phyloP scores from a whole-genome alignment of 2,113 vertebrate species.

The Paracanthobrama guichenoti region DNA sequence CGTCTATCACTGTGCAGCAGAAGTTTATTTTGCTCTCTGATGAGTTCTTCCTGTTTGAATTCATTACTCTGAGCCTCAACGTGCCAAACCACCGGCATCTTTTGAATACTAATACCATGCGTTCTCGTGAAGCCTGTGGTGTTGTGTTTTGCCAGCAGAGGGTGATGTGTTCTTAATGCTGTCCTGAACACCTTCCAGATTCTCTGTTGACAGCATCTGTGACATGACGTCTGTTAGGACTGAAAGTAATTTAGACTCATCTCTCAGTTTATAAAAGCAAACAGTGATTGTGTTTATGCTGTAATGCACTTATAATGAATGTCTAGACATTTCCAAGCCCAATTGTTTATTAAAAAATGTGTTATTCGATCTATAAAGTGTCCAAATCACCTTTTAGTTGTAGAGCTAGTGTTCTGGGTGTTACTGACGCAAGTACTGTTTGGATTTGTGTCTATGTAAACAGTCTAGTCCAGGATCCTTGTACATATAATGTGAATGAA shows the following conservation, averaged over 20 bases:
- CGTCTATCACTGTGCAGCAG: neutral
- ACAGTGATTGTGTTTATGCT: neutral
- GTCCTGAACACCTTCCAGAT: neutral
- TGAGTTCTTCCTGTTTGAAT: neutral
- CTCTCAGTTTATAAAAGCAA: neutral
- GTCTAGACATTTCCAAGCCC: neutral
- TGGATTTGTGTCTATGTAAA: neutral
- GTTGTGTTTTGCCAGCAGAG: conserved; percentile 43
- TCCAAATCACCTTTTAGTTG: neutral
- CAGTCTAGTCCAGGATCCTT: neutral
- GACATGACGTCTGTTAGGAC: neutral
- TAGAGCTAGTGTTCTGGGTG: neutral
- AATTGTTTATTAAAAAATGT: neutral
- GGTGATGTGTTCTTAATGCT: conserved; percentile 27
- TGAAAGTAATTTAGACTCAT: neutral
- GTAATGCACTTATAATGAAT: neutral
- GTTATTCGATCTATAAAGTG: neutral
- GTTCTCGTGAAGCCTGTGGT: neutral
- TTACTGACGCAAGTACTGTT: neutral
- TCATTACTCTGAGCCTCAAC: neutral
- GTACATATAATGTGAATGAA: neutral
- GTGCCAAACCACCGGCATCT: neutral
- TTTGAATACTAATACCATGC: neutral
- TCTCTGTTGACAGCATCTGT: neutral
- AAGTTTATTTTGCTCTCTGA: neutral